Evolutionary conservation across 1,140 invertebrate genomes (phyloP).

Genomic region (Orchestia grillus): DNA sequence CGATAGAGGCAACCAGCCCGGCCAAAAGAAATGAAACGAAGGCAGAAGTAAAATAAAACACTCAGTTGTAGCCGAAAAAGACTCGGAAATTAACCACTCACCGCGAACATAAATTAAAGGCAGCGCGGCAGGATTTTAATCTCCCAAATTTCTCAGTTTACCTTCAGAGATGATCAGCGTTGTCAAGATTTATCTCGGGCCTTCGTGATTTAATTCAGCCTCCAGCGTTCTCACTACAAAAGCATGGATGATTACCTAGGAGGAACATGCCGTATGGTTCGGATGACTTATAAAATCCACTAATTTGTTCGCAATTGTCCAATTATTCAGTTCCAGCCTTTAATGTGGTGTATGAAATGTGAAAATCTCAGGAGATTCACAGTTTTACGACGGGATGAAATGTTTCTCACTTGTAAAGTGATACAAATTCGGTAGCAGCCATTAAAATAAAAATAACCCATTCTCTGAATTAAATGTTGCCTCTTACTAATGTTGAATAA

Average conservation of each 20-base stretch:
- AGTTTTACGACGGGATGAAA: too few relatives aligned
- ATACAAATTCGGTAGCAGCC: background rate
- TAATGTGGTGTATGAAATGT: too few relatives aligned
- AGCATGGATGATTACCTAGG: background rate
- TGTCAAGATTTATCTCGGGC: background rate
- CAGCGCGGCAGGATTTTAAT: constrained; percentile 23
- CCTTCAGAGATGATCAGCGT: background rate
- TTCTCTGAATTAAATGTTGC: background rate
- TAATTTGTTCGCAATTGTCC: background rate
- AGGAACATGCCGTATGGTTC: background rate
- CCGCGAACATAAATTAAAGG: constrained; percentile 18
- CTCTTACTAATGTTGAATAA: background rate
- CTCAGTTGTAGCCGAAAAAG: background rate
- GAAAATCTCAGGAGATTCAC: too few relatives aligned
- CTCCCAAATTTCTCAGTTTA: constrained; percentile 40
- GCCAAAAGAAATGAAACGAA: background rate
- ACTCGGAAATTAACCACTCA: constrained; percentile 34
- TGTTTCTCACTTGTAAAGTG: background rate
- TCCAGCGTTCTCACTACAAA: background rate
- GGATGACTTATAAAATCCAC: background rate
- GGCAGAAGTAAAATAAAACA: background rate
- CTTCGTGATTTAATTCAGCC: background rate
- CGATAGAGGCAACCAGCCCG: background rate
- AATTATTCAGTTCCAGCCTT: background rate
- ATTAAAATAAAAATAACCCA: background rate